Evolutionary conservation across 2,113 vertebrate species (phyloP).

Genomic region (Sarotherodon lohbergeri): DNA sequence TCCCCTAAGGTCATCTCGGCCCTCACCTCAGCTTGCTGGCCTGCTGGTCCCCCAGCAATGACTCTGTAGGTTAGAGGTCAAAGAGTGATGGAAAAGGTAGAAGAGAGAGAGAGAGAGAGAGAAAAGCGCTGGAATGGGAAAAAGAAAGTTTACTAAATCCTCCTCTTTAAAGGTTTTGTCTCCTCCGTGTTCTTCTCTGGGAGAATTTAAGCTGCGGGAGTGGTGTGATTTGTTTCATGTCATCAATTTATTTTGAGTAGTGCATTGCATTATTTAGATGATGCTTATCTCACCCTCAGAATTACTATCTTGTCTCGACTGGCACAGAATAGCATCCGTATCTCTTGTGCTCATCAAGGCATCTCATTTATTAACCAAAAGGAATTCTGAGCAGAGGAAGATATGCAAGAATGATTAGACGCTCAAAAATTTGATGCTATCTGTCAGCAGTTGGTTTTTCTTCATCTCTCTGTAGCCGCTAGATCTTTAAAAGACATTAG

Average conservation of each 20-base stretch:
- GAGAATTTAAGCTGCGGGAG: slow-evolving; percentile 33
- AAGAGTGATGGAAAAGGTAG: neutral
- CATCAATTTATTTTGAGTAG: slow-evolving; percentile 57
- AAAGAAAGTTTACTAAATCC: slow-evolving; percentile 5
- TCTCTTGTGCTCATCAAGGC: slow-evolving; percentile 58
- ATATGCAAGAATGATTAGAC: slow-evolving; percentile 55
- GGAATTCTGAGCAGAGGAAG: slow-evolving; percentile 49
- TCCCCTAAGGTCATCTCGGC: slow-evolving; percentile 36
- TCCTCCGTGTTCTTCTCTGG: neutral
- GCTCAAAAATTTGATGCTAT: slow-evolving; percentile 59
- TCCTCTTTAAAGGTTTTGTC: slow-evolving; percentile 22
- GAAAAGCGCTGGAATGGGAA: neutral
- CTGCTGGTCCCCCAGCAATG: neutral
- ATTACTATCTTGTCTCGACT: slow-evolving; percentile 55
- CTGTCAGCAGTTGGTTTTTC: slow-evolving; percentile 62
- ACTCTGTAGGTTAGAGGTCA: slow-evolving; percentile 24
- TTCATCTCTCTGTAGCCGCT: slow-evolving; percentile 54
- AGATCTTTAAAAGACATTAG: slow-evolving; percentile 69
- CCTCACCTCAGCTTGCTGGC: slow-evolving; percentile 11
- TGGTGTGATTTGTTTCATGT: slow-evolving; percentile 47
- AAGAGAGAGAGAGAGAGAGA: neutral
- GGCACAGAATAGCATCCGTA: slow-evolving; percentile 40
- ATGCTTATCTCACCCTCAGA: slow-evolving; percentile 54
- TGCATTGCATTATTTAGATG: slow-evolving; percentile 59
- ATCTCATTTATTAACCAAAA: slow-evolving; percentile 65